These are phyloP conservation scores for Trachelus iudaicus DNA, from an alignment of 2,888 invertebrate species.

Conservation along the genomic window DNA sequence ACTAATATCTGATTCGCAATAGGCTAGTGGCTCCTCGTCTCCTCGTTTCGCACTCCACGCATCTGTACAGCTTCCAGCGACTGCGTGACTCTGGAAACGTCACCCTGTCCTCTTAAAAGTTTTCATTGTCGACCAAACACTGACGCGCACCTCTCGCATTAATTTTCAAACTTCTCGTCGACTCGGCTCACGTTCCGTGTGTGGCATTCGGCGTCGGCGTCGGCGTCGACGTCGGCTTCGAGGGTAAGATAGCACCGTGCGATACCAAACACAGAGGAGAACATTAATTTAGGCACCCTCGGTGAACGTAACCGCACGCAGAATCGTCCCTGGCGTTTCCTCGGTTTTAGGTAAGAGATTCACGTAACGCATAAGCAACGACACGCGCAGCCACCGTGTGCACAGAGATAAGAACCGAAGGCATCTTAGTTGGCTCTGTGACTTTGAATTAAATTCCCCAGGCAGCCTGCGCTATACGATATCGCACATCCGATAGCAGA, in stretches of 20 bases:
- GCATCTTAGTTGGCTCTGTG: conserved; percentile 50
- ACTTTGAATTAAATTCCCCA: conserved; percentile 51
- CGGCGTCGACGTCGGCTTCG: conserved; percentile 29
- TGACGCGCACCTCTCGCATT: conserved; percentile 17
- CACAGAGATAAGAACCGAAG: conserved; percentile 57
- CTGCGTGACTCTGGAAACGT: too few relatives aligned
- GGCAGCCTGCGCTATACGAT: too few relatives aligned
- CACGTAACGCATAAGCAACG: conserved; percentile 65
- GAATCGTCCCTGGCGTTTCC: conserved; percentile 35
- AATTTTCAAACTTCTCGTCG: conserved; percentile 55
- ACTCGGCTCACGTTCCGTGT: conserved; percentile 58
- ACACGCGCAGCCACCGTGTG: conserved; percentile 61
- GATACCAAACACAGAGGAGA: conserved; percentile 49
- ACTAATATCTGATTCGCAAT: too few relatives aligned
- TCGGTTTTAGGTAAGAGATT: conserved; percentile 61
- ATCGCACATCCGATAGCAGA: too few relatives aligned
- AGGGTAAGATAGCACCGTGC: conserved; percentile 46
- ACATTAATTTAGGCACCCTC: conserved; percentile 49
- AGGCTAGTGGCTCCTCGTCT: not conserved
- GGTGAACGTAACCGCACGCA: conserved; percentile 31
- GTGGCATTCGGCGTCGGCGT: conserved; percentile 29
- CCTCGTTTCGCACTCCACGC: not conserved
- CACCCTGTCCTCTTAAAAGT: too few relatives aligned
- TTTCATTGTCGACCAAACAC: too few relatives aligned
- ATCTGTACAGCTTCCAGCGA: not conserved